phyloP scores from a whole-genome alignment of 92 coral and sea anemone genomes.

The Porites rus region DNA sequence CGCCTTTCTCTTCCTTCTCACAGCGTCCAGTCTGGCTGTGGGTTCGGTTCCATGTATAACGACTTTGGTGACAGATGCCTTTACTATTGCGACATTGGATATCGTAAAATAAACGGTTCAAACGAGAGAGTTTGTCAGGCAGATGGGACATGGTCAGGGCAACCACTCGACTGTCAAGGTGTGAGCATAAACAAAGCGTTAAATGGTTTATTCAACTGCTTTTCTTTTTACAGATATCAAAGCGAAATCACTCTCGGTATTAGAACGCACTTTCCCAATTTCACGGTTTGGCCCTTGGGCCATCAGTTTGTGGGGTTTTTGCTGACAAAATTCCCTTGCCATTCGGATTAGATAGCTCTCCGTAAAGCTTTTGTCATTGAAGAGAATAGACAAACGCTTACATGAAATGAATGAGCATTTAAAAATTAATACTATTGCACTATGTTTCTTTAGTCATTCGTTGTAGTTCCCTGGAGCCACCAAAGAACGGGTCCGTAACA shows the following conservation, averaged over 20 bases:
- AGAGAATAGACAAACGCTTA: too few relatives aligned
- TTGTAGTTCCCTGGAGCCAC: slow-evolving; percentile 20
- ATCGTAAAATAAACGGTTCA: slow-evolving; percentile 53
- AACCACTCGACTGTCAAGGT: slow-evolving; percentile 58
- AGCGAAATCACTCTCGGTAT: too few relatives aligned
- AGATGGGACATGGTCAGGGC: slow-evolving; percentile 67
- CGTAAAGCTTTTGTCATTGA: too few relatives aligned
- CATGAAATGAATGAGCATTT: too few relatives aligned
- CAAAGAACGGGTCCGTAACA: slow-evolving; percentile 17
- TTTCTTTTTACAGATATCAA: too few relatives aligned
- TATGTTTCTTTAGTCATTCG: slow-evolving; percentile 8
- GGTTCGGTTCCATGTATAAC: slow-evolving; percentile 27
- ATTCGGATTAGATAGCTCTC: too few relatives aligned
- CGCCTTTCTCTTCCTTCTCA: slow-evolving; percentile 1
- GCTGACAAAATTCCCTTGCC: too few relatives aligned
- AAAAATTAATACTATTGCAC: too few relatives aligned
- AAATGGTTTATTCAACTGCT: too few relatives aligned
- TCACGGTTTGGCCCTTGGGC: too few relatives aligned
- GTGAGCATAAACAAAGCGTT: neutral
- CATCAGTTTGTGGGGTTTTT: too few relatives aligned
- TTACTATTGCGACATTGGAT: slow-evolving; percentile 61
- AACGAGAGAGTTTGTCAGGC: slow-evolving; percentile 57
- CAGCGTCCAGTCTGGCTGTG: slow-evolving; percentile 40
- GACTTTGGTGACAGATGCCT: slow-evolving; percentile 62
- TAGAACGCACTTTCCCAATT: too few relatives aligned